phyloP scores from a whole-genome alignment of 2,888 invertebrate genomes.

The Hermodice carunculata region DNA sequence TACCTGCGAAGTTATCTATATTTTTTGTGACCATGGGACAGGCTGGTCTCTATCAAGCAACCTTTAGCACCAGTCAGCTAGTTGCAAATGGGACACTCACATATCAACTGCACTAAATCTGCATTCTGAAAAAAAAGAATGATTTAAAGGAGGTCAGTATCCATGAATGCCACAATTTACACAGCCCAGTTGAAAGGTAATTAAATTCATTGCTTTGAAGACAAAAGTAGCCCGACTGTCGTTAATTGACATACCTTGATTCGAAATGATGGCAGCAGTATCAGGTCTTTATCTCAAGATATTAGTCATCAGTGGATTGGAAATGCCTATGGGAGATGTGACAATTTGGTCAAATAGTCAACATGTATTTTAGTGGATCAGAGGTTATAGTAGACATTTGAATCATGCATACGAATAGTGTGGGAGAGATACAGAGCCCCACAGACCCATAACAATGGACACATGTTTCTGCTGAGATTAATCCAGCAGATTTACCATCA shows the following conservation, averaged over 20 bases:
- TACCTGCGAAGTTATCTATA: background rate
- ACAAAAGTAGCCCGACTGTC: background rate
- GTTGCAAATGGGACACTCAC: too few relatives aligned
- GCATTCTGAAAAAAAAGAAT: too few relatives aligned
- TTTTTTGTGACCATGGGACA: too few relatives aligned
- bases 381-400: background rate
- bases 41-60: background rate
- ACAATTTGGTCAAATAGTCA: background rate
- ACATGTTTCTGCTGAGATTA: background rate
- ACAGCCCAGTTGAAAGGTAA: too few relatives aligned
- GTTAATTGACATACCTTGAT: background rate
- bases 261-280: background rate
- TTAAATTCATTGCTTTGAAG: background rate
- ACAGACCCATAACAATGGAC: background rate
- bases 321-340: background rate
- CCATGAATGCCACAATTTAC: too few relatives aligned
- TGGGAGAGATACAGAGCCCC: background rate
- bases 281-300: background rate
- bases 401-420: background rate
- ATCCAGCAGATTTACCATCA: background rate
- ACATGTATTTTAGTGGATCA: background rate
- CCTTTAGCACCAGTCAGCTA: too few relatives aligned
- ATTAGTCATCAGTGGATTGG: background rate
- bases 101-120: too few relatives aligned
- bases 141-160: too few relatives aligned